Base-by-base conservation (phyloP, 2,113 vertebrate genomes). In the Mustelus asterias region DNA sequence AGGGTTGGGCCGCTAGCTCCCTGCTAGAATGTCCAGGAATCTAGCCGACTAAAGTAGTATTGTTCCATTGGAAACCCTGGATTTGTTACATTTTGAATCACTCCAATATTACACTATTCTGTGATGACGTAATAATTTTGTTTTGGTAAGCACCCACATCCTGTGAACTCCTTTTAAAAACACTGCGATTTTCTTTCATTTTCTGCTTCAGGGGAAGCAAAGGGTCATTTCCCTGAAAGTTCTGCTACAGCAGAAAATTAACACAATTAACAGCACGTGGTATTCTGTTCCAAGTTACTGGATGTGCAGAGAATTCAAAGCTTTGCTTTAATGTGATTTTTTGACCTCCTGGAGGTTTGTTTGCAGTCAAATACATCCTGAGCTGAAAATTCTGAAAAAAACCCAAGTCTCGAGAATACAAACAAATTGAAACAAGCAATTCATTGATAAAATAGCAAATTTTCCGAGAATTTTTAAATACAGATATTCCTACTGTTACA, bases 321-420 rank as follows among this genome's bases (percentile, higher is more conserved):
- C 41, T 54, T 90, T 90, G 29, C 54, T 90, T 72, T 95, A 72
- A 95, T 95, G 94, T 95, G 94, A 95, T 94, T 95, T 92, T 95
- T 95, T 95, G 69, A 72, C 94, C 69, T 95, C 69, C 67, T 72
- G 67, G 69, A 76, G 94, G 67, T 95, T 72, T 48, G 26, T 76
- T 48, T 54, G 41, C 20, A 95, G 37, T 33, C 93, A 70, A 95
- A 95, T 95, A 48, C 37, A 95, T 33, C 5, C 44, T 95, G 65
- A 94, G 9, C n/a, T 67, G 41, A 54, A 93, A 95, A 72, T 33
- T 72, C 94, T 95, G 18, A 9, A 70, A 93, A 94, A 94, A 90
- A 58, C 22, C 13, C 48, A 33, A 65, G 41, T 72, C 37, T 0
- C 41, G 54, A 16, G 44, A 76, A 72, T 72, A 95, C 94, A 95